Evolutionary conservation across 2,888 invertebrate species (phyloP).

Genomic region (Trichogramma dendrolimi): DNA sequence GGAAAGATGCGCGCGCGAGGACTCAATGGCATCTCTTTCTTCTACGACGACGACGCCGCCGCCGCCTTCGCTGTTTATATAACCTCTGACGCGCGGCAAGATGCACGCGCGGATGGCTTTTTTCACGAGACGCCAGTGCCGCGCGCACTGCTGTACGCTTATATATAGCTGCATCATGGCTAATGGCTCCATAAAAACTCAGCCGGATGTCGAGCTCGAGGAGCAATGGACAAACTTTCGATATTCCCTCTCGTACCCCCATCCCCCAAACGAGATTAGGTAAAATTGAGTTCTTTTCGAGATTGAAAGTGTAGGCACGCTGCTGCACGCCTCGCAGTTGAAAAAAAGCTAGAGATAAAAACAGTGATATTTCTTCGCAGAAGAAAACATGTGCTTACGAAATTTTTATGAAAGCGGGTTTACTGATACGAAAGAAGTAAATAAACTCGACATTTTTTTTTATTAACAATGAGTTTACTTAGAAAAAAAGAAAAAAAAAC

Average conservation of each 20-base stretch:
- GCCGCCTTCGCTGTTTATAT: neutral
- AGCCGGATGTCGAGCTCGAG: conserved; percentile 36
- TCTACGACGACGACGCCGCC: neutral
- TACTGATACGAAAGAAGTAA: too few species aligned
- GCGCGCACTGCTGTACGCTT: conserved; percentile 31
- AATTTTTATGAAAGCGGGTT: too few species aligned
- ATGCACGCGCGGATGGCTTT: conserved; percentile 23
- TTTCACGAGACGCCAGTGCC: conserved; percentile 21
- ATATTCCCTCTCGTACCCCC: conserved; percentile 24
- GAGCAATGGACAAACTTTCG: conserved; percentile 42
- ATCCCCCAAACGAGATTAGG: conserved; percentile 38
- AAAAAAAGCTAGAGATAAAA: too few species aligned
- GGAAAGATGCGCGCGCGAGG: conserved; percentile 32
- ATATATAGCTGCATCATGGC: conserved; percentile 33
- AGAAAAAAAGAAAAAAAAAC: too few species aligned
- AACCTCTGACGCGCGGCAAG: conserved; percentile 4
- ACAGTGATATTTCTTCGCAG: too few species aligned
- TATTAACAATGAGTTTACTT: too few species aligned
- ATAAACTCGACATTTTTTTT: too few species aligned
- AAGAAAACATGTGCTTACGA: too few species aligned
- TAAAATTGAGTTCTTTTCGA: conserved; percentile 23
- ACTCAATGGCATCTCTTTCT: conserved; percentile 24
- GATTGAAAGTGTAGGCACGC: conserved; percentile 23
- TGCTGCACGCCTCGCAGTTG: neutral
- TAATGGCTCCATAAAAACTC: conserved; percentile 48